These are phyloP conservation scores for Lepidocolaptes lacrymiger DNA, from an alignment of 2,797 vertebrate genomes.

Conservation along the genomic window DNA sequence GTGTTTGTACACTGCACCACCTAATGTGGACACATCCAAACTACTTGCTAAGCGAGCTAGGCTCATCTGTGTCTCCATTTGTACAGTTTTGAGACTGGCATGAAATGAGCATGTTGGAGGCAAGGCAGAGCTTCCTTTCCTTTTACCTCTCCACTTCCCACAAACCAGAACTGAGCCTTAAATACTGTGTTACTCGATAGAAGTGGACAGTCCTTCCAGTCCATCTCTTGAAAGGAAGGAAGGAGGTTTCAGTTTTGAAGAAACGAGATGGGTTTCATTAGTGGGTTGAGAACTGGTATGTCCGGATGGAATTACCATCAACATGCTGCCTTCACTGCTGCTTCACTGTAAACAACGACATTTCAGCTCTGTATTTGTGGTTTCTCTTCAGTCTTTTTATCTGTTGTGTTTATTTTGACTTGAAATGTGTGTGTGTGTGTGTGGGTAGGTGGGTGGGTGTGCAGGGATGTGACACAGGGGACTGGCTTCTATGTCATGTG, in stretches of 20 bases:
- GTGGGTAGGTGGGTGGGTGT: no score
- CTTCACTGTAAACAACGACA: not conserved
- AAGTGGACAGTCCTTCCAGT: not conserved
- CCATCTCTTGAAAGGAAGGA: not conserved
- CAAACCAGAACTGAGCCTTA: not conserved
- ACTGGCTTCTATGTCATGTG: not conserved
- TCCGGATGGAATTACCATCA: not conserved
- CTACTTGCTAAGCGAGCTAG: not conserved
- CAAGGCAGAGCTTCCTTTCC: not conserved
- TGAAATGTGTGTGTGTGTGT: not conserved
- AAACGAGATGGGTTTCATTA: not conserved
- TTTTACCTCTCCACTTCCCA: not conserved
- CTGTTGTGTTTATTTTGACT: not conserved
- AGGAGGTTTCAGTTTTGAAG: not conserved
- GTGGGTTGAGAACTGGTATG: not conserved
- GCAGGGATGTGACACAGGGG: not conserved
- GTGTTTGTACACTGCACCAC: not conserved
- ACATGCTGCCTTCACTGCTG: not conserved
- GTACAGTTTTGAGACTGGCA: not conserved
- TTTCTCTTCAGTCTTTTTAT: not conserved
- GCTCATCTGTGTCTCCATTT: not conserved
- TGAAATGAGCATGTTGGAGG: not conserved
- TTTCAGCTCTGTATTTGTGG: not conserved
- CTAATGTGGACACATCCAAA: accelerated
- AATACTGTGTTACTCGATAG: not conserved